phyloP scores from a whole-genome alignment of 2,888 invertebrate genomes.

The Tipula confusa region DNA sequence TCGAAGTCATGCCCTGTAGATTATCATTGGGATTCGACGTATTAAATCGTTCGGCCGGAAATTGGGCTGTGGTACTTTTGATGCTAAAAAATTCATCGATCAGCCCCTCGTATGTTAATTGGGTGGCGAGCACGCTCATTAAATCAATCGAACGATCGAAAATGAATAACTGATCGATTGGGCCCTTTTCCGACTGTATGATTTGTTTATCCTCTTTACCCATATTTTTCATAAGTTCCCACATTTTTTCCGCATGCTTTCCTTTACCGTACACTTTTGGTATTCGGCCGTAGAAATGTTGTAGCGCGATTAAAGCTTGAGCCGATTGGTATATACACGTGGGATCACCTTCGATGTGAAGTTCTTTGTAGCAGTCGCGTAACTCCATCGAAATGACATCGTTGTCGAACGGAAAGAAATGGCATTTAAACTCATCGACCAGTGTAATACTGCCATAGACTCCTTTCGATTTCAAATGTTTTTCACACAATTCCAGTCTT shows the following conservation, averaged over 20 bases:
- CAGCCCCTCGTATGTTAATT: slow-evolving; percentile 94
- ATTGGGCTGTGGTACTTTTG: slow-evolving; percentile 69
- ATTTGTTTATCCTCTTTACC: slow-evolving; percentile 57
- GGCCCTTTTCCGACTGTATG: slow-evolving; percentile 54
- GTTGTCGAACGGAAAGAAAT: slow-evolving; percentile 85
- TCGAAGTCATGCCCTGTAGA: slow-evolving; percentile 40
- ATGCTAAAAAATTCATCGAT: slow-evolving; percentile 94
- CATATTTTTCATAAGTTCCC: slow-evolving; percentile 77
- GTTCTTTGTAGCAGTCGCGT: slow-evolving; percentile 75
- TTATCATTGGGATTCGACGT: slow-evolving; percentile 55
- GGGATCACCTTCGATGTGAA: slow-evolving; percentile 82
- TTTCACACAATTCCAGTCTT: slow-evolving; percentile 80
- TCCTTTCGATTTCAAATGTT: slow-evolving; percentile 75
- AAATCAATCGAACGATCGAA: slow-evolving; percentile 90
- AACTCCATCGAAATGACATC: slow-evolving; percentile 92
- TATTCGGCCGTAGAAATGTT: slow-evolving; percentile 84
- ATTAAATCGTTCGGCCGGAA: slow-evolving; percentile 82
- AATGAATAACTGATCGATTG: slow-evolving; percentile 83
- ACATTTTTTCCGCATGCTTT: slow-evolving; percentile 78
- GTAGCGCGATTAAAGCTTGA: slow-evolving; percentile 77
- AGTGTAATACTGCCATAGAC: slow-evolving; percentile 71
- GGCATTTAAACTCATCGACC: slow-evolving; percentile 80
- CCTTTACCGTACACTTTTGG: slow-evolving; percentile 88
- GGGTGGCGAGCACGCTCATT: slow-evolving; percentile 86
- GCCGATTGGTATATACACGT: slow-evolving; percentile 84